phyloP scores from a whole-genome alignment of 1,140 invertebrate genomes.

The Heliothis virescens region DNA sequence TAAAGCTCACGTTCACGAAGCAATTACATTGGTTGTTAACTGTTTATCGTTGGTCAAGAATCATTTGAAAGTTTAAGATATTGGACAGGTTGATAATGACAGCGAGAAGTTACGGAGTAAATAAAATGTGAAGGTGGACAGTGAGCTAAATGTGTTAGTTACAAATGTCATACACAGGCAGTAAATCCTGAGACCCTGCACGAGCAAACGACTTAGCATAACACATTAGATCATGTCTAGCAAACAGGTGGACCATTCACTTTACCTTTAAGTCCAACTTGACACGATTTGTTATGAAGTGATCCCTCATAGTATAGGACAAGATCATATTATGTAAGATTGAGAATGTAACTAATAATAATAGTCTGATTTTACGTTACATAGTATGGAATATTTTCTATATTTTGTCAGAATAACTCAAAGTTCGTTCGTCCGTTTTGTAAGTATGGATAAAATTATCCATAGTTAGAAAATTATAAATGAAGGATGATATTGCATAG shows the following conservation, averaged over 20 bases:
- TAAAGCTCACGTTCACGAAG: slow-evolving; percentile 13
- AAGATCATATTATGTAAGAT: slow-evolving; percentile 10
- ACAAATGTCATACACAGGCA: slow-evolving; percentile 13
- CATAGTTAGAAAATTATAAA: slow-evolving; percentile 30
- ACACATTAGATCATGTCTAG: slow-evolving; percentile 34
- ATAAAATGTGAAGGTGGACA: background rate
- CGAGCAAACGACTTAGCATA: slow-evolving; percentile 23
- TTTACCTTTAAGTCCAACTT: slow-evolving; percentile 32
- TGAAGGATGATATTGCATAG: slow-evolving; percentile 51
- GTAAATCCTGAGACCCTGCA: slow-evolving; percentile 4
- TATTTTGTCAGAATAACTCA: background rate
- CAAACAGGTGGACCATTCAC: slow-evolving; percentile 35
- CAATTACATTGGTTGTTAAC: slow-evolving; percentile 1
- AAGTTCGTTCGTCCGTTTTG: background rate
- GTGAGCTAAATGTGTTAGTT: background rate
- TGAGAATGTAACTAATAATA: slow-evolving; percentile 1
- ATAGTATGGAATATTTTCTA: background rate
- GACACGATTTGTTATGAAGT: slow-evolving; percentile 20
- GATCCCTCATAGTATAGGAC: background rate
- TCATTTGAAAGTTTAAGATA: background rate
- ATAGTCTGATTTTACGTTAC: slow-evolving; percentile 13
- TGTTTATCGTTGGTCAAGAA: background rate
- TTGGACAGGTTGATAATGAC: background rate
- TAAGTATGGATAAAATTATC: background rate
- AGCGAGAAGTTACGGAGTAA: background rate